Evolutionary conservation across 1,140 invertebrate genomes (phyloP), one percentile per base, ranked within the genome.

Genomic region (Heliconius melpomene): DNA sequence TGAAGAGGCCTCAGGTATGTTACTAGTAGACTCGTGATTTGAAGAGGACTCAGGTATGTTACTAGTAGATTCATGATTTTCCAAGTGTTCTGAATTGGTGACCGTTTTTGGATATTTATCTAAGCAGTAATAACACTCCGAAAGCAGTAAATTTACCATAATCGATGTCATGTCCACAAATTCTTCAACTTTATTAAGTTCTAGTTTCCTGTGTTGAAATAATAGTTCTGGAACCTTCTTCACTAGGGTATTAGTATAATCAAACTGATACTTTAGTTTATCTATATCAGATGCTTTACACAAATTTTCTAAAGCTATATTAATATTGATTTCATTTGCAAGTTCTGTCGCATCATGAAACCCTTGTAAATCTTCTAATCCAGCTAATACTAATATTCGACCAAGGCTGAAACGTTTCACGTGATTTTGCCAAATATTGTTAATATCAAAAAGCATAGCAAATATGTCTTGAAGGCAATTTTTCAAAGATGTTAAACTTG

Each of bases 341-440:
- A 90, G 84, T 82, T 93, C 87, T 0, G 83, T 74, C 5, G 84
- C 74, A 80, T 94, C 92, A 40, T 92, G 79, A 72, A 32, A 89
- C 8, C 84, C 90, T 70, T 91, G 82, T 8, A 90, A 76, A 82
- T 91, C 90, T 84, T 93, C 92, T 38, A 94, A 86, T 74, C 88
- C 84, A 18, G 88, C 83, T 23, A 91, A 83, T 8, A 87, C 91
- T 50, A 94, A 78, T 76, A 89, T 91, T 81, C 92, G 90, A 9
- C 84, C 89, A 83, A 71, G 85, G 88, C 6, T 66, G 23, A 82
- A 83, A 23, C 92, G 86, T 40, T 90, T 66, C 50, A 91, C 89
- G 77, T 92, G 92, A 52, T 86, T 79, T 79, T 91, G 87, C 84
- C 87, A 92, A 7, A 93, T 81, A 81, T 88, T 89, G 29, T 87